Base-by-base conservation (phyloP, 1,140 invertebrate species). In the Achroia grisella region DNA sequence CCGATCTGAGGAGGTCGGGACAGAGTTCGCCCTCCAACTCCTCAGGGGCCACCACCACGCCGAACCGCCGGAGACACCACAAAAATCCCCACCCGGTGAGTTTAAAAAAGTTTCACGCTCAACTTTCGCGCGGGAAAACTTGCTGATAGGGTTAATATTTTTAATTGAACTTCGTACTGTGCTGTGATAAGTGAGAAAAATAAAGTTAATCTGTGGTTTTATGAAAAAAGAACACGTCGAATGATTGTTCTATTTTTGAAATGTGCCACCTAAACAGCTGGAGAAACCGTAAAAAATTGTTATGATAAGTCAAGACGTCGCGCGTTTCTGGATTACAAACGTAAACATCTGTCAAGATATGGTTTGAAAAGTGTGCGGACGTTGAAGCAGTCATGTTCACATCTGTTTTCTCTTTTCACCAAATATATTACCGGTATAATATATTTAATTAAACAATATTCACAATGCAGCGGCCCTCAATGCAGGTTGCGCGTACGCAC, bases 1-100 rank as follows among this genome's bases (percentile, higher is more conserved):
- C 29, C 58, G 88, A 34, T 88, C 86, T 8, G 88, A 89, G 61
- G 87, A 89, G 62, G 84, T 89, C 14, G 76, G 87, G 52, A 84
- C 86, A 1, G 83, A 86, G 28, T 68, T 78, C 48, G 75, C 79
- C 5, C 58, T 81, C 29, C 77, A 79, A 39, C 54, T 78, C 29
- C 55, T 76, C 9, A 60, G 57, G 50, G 52, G 44, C 15, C 70
- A 67, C 35, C 57, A 47, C 42, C 52, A 58, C 56, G 56, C 60
- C 17, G 17, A 37, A 5, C 34, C 9, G 46, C 65, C 71, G 0
- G 69, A 66, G 0, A 76, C 75, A 12, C 74, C 75, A 10, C 56
- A 70, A 12, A 80, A 78, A 53, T 55, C 61, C 3, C 66, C 69
- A 15, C 55, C 62, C 13, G 78, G 75, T 77, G 44, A 71, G 69